A percentile compares a stretch with the other conserved stretches of the same genome.
phyloP scores from a whole-genome alignment of 2,797 vertebrate species.

The Amphiprion clarkii region DNA sequence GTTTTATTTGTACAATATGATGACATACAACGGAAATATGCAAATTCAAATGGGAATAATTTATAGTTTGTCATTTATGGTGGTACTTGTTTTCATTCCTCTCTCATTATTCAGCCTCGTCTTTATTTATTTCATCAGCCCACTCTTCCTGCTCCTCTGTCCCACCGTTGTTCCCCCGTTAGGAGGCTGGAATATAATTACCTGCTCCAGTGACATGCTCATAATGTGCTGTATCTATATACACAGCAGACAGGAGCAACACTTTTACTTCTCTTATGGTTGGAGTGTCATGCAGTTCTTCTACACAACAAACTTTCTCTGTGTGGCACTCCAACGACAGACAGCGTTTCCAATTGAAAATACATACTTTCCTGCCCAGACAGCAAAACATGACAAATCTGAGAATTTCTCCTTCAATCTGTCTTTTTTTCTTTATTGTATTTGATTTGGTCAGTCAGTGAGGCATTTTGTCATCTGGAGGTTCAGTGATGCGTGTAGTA shows the following conservation, averaged over 20 bases:
- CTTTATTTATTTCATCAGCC: constrained; percentile 54
- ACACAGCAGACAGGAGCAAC: neutral
- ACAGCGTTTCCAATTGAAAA: constrained; percentile 53
- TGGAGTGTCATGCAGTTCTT: constrained; percentile 2
- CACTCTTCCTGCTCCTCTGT: neutral
- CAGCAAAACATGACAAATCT: constrained; percentile 65
- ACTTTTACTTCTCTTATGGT: constrained; percentile 18
- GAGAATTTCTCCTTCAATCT: constrained; percentile 69
- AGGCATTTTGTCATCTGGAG: constrained; percentile 82
- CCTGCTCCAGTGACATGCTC: constrained; percentile 34
- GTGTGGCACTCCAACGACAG: constrained; percentile 29
- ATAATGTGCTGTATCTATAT: constrained; percentile 3
- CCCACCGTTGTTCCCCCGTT: constrained; percentile 14
- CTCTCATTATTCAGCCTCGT: constrained; percentile 46
- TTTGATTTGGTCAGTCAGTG: constrained; percentile 76
- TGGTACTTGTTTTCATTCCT: constrained; percentile 42
- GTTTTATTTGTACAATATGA: constrained; percentile 51
- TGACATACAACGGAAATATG: constrained; percentile 65
- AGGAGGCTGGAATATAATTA: constrained; percentile 31
- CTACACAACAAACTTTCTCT: constrained; percentile 19
- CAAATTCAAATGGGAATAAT: constrained; percentile 62
- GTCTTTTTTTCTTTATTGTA: constrained; percentile 67
- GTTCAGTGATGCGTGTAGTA: constrained; percentile 74
- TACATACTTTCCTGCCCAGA: constrained; percentile 56
- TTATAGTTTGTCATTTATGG: constrained; percentile 58